Percentiles rank a stretch among this genome's conserved stretches.
Conservation (phyloP, 1,140 invertebrate species). For the Telenomus remus region DNA sequence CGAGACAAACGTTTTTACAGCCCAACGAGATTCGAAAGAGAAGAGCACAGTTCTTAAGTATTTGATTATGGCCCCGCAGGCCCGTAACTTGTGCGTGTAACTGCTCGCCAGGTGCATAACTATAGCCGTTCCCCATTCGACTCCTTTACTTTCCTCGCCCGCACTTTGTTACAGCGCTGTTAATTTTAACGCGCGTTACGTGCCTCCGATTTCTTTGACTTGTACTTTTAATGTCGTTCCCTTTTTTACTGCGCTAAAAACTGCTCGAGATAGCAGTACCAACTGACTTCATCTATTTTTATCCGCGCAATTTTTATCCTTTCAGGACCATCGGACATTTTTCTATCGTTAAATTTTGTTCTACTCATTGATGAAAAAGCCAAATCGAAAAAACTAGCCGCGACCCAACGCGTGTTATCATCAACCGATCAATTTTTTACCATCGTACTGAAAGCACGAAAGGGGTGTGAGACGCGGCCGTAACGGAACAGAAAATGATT, state of each 20-base stretch:
- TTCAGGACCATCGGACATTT: too few relatives aligned
- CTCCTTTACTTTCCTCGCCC: slow-evolving; percentile 47
- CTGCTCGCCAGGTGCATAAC: slow-evolving; percentile 57
- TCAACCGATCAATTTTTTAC: too few relatives aligned
- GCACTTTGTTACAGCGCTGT: slow-evolving; percentile 73
- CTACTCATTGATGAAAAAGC: too few relatives aligned
- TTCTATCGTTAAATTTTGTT: too few relatives aligned
- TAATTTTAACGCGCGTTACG: slow-evolving; percentile 74
- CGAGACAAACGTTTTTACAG: slow-evolving; percentile 62
- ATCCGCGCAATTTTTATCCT: too few relatives aligned
- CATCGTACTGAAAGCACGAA: too few relatives aligned
- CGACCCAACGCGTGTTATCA: too few relatives aligned
- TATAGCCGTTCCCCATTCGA: slow-evolving; percentile 54
- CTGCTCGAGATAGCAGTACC: slow-evolving; percentile 6
- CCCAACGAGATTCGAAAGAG: slow-evolving; percentile 43
- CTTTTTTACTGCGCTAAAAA: slow-evolving; percentile 37
- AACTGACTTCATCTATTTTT: too few relatives aligned
- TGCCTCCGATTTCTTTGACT: slow-evolving; percentile 70
- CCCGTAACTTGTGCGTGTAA: slow-evolving; percentile 60
- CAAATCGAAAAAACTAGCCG: too few relatives aligned
- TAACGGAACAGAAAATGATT: slow-evolving; percentile 8
- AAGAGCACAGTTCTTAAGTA: slow-evolving; percentile 61
- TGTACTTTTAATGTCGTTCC: slow-evolving; percentile 57
- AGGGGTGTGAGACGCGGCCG: too few relatives aligned
- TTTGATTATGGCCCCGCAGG: slow-evolving; percentile 70